Conservation (phyloP, 2,888 invertebrate genomes). For the Cordilura impudica region DNA sequence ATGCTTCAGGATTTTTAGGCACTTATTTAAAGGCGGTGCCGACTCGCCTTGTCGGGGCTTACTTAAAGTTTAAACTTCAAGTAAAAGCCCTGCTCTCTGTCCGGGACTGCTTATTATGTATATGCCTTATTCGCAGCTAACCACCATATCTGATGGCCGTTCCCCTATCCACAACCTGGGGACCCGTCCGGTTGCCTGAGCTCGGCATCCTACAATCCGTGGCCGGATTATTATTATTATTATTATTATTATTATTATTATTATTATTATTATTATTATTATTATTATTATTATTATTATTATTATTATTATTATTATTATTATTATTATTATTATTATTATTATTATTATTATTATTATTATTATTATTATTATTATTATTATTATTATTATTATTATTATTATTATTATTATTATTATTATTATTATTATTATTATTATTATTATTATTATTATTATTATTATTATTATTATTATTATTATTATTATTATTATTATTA, state of each 20-base stretch:
- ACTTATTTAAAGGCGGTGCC: too few species aligned
- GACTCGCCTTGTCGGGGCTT: too few species aligned
- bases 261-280: background rate
- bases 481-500: background rate
- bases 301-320: background rate
- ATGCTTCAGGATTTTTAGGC: too few species aligned
- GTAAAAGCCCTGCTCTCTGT: too few species aligned
- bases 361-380: background rate
- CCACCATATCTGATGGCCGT: too few species aligned
- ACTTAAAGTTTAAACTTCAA: too few species aligned
- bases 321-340: background rate
- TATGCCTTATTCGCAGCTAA: too few species aligned
- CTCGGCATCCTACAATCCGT: too few species aligned
- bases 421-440: background rate
- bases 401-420: background rate
- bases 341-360: background rate
- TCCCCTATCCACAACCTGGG: too few species aligned
- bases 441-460: background rate
- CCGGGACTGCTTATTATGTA: too few species aligned
- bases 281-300: background rate
- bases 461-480: background rate
- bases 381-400: background rate
- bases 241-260: background rate
- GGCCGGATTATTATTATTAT: background rate
- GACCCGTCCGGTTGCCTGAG: too few species aligned